Evolutionary conservation across 1,140 invertebrate genomes (phyloP).

Genomic region (Leptinotarsa texana): DNA sequence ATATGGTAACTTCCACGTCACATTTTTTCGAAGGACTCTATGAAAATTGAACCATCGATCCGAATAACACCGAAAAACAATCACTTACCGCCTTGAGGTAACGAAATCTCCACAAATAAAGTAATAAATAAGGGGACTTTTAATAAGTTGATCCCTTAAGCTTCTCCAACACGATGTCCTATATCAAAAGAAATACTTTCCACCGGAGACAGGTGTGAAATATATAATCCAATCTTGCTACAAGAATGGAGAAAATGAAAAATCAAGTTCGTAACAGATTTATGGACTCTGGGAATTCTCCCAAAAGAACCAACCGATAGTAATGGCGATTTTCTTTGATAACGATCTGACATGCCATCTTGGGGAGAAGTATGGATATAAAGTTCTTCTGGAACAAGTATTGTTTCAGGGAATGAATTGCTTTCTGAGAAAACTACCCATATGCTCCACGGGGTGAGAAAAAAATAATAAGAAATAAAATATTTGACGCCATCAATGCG

Average conservation of each 20-base stretch:
- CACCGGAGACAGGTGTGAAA: constrained; percentile 45
- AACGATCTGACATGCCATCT: too few relatives aligned
- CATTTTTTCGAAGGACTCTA: too few relatives aligned
- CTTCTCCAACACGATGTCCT: constrained; percentile 14
- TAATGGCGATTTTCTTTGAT: too few relatives aligned
- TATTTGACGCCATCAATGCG: too few relatives aligned
- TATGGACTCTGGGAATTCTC: constrained; percentile 30
- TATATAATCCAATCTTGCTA: constrained; percentile 49
- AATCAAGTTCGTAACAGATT: constrained; percentile 50
- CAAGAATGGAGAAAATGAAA: constrained; percentile 50
- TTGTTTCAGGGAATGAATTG: too few relatives aligned
- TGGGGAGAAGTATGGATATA: too few relatives aligned
- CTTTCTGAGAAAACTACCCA: too few relatives aligned
- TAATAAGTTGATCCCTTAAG: constrained; percentile 33
- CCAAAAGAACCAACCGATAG: too few relatives aligned
- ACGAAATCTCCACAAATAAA: constrained; percentile 16
- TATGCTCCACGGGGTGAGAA: too few relatives aligned
- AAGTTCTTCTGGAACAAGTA: too few relatives aligned
- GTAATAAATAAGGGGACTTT: constrained; percentile 34
- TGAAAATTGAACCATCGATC: background rate
- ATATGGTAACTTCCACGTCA: too few relatives aligned
- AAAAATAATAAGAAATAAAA: too few relatives aligned
- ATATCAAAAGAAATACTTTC: constrained; percentile 3
- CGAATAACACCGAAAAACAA: background rate
- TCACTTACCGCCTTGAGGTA: background rate